These are phyloP conservation scores for Vanessa tameamea DNA, from an alignment of 1,140 invertebrate species.

Conservation along the genomic window DNA sequence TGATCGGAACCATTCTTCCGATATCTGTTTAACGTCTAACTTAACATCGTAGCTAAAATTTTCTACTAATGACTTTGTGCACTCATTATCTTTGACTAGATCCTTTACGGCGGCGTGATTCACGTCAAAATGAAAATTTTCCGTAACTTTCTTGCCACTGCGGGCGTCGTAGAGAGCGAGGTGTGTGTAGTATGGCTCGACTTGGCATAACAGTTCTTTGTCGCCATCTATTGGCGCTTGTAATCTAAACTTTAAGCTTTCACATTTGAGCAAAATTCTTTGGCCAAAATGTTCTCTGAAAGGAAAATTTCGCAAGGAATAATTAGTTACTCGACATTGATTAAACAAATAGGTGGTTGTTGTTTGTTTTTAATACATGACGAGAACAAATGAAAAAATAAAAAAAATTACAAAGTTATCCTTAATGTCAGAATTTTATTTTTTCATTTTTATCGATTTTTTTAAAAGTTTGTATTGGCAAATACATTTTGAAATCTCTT, in stretches of 20 bases:
- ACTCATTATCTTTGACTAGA: conserved; percentile 73
- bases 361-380: too few species aligned
- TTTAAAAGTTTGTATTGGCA: too few species aligned
- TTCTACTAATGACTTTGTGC: conserved; percentile 71
- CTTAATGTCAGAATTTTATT: too few species aligned
- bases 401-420: too few species aligned
- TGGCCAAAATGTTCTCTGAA: conserved; percentile 93
- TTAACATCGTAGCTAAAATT: conserved; percentile 78
- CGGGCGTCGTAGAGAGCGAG: conserved; percentile 93
- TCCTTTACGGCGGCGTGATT: conserved; percentile 85
- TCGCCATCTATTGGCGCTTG: conserved; percentile 90
- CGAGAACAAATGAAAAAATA: too few species aligned
- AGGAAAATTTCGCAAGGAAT: neutral
- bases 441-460: too few species aligned
- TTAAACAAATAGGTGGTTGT: too few species aligned
- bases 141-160: conserved; percentile 92
- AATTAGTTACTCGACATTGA: too few species aligned
- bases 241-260: conserved; percentile 89
- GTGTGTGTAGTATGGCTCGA: conserved; percentile 95
- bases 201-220: conserved; percentile 89
- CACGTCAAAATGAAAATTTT: conserved; percentile 96
- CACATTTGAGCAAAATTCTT: conserved; percentile 90
- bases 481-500: conserved; percentile 45
- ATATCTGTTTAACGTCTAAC: conserved; percentile 75
- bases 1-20: conserved; percentile 75